Evolutionary conservation across 2,797 vertebrate species (phyloP).

Genomic region (Enteromius radiatus): DNA sequence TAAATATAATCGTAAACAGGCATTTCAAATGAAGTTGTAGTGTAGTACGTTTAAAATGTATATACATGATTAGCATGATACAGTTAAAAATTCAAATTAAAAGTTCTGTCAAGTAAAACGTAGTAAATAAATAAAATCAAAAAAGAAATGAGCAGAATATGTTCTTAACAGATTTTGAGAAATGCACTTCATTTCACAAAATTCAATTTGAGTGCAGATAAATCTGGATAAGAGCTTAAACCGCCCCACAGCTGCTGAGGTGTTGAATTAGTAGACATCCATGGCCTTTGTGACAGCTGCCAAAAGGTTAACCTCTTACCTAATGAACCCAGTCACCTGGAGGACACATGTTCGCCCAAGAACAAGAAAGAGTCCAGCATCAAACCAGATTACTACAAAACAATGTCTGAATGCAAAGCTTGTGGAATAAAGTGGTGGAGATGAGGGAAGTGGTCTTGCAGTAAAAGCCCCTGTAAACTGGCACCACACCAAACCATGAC

Average conservation of each 20-base stretch:
- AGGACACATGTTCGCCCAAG: not conserved
- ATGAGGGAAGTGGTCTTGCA: slow-evolving; percentile 33
- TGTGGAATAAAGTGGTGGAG: slow-evolving; percentile 19
- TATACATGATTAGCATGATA: not conserved
- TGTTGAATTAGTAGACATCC: slow-evolving; percentile 41
- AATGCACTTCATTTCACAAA: not conserved
- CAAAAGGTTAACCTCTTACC: slow-evolving; percentile 25
- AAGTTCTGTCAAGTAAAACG: not conserved
- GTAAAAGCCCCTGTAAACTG: slow-evolving; percentile 29
- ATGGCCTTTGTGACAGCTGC: slow-evolving; percentile 37
- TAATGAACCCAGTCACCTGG: not conserved
- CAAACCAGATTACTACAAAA: slow-evolving; percentile 1
- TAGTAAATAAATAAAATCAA: not conserved
- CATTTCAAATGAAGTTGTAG: not conserved
- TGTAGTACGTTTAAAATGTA: not conserved
- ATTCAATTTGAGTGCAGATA: not conserved
- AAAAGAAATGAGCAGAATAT: not conserved
- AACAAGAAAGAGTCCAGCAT: not conserved
- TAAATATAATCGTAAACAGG: not conserved
- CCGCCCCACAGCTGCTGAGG: slow-evolving; percentile 34
- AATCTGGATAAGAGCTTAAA: slow-evolving; percentile 17
- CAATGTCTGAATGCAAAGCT: not conserved
- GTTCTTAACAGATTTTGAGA: not conserved
- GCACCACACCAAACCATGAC: slow-evolving; percentile 37
- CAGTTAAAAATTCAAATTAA: not conserved